Base-by-base conservation (phyloP, 2,888 invertebrate species). In the Erebia epiphron region DNA sequence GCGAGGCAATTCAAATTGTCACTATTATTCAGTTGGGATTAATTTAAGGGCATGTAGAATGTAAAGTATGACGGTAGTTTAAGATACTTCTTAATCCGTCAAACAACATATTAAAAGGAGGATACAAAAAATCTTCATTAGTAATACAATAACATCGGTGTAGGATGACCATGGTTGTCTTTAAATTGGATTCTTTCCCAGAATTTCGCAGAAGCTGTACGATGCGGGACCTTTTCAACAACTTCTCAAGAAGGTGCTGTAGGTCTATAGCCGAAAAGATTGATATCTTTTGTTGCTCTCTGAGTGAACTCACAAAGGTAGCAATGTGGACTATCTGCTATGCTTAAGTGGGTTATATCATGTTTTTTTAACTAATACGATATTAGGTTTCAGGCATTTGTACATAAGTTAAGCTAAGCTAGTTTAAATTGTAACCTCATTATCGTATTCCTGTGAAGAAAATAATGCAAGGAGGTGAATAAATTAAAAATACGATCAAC, bases 11-110 rank as follows among this genome's bases (percentile, higher is more conserved):
- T 75, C 75, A 75, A 76, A 76, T 74, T 75, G 78, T 78, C 77
- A 75, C 75, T 65, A 74, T 75, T 72, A 77, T 71, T 77, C 75
- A 64, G 14, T 21, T 26, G 16, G 56, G 72, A 68, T 71, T 75
- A 71, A 70, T 65, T 68, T 68, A 63, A 69, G 56, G 68, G 71
- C 62, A 68, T 71, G 69, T 68, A 65, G 62, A 67, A 57, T 71
- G 49, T 71, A 66, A 67, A 64, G 64, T 54, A 64, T 64, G 64
- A 8, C 16, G 63, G 70, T 58, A 67, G 73, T 68, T 74, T 68
- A 66, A 46, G 69, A 71, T 69, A 71, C 64, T 71, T 75, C 73
- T 72, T 77, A 75, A 78, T 78, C 77, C 76, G 73, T 76, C 78
- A 77, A 73, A 76, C 75, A 64, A 70, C 67, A 66, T 65, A 58